Evolutionary conservation across 2,113 vertebrate species (phyloP).

Genomic region (Mionectes macconnelli): DNA sequence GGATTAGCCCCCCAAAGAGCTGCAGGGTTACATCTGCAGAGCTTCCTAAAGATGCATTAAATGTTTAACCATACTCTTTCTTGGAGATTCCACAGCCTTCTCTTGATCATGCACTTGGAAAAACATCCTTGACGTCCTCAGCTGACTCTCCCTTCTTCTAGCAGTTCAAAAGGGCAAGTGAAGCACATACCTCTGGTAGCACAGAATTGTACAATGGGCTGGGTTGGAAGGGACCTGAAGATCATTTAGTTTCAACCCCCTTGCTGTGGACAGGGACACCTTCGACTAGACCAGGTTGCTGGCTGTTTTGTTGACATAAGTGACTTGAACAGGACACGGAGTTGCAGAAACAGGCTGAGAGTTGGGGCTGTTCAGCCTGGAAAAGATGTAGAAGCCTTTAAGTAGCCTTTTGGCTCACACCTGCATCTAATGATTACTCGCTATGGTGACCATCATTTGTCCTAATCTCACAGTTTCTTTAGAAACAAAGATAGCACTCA

Average conservation of each 20-base stretch:
- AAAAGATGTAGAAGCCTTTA: not conserved
- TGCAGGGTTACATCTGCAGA: not conserved
- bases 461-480: not conserved
- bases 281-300: not conserved
- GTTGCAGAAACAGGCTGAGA: not conserved
- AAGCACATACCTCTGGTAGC: rapidly evolving
- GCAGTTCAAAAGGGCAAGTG: not conserved
- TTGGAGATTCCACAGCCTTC: not conserved
- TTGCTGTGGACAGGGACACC: no score
- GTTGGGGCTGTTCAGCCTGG: not conserved
- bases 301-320: not conserved
- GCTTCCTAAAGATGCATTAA: not conserved
- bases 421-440: not conserved
- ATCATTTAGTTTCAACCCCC: not conserved
- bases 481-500: not conserved
- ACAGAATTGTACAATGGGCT: not conserved
- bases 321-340: not conserved
- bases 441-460: not conserved
- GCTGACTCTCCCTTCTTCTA: not conserved
- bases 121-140: not conserved
- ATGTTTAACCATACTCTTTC: not conserved
- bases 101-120: not conserved
- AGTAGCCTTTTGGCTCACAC: not conserved
- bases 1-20: not conserved
- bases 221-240: not conserved